These are phyloP conservation scores for Meteorus sp. DNA, from an alignment of 1,140 invertebrate species.

Conservation along the genomic window DNA sequence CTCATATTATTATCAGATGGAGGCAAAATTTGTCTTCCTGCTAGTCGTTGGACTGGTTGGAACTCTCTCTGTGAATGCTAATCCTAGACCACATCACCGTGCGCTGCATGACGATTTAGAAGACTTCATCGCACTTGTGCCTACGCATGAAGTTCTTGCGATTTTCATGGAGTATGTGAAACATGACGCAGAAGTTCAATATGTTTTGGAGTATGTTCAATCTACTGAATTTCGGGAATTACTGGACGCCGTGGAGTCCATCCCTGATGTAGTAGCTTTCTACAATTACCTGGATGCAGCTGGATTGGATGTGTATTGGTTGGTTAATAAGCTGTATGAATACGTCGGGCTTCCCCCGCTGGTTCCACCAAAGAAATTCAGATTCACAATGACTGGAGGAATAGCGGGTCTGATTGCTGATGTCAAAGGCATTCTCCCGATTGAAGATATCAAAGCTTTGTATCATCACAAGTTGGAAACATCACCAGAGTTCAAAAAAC, in stretches of 20 bases:
- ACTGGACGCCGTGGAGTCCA: neutral
- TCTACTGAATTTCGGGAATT: neutral
- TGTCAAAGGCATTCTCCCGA: constrained; percentile 31
- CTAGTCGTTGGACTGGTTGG: too few species aligned
- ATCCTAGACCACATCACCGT: too few species aligned
- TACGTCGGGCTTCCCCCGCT: constrained; percentile 26
- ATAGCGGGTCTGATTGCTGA: constrained; percentile 32
- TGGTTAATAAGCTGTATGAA: constrained; percentile 32
- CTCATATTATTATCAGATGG: too few species aligned
- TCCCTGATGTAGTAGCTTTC: constrained; percentile 27
- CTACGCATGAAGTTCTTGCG: constrained; percentile 21
- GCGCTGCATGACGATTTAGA: too few species aligned
- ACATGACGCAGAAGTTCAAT: neutral
- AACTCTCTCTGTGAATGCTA: too few species aligned
- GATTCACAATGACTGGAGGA: constrained; percentile 21
- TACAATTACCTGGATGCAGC: constrained; percentile 24
- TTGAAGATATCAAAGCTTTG: constrained; percentile 30
- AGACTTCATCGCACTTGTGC: constrained; percentile 31
- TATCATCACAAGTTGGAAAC: constrained; percentile 36
- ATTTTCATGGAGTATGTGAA: neutral
- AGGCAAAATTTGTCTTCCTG: too few species aligned
- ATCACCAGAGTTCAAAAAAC: constrained; percentile 28
- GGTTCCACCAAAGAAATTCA: constrained; percentile 6
- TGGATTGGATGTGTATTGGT: constrained; percentile 27
- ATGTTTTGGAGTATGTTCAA: neutral